Evolutionary conservation across 2,797 vertebrate genomes (phyloP), one percentile per base, ranked within the genome.

Genomic region (Labroides dimidiatus): DNA sequence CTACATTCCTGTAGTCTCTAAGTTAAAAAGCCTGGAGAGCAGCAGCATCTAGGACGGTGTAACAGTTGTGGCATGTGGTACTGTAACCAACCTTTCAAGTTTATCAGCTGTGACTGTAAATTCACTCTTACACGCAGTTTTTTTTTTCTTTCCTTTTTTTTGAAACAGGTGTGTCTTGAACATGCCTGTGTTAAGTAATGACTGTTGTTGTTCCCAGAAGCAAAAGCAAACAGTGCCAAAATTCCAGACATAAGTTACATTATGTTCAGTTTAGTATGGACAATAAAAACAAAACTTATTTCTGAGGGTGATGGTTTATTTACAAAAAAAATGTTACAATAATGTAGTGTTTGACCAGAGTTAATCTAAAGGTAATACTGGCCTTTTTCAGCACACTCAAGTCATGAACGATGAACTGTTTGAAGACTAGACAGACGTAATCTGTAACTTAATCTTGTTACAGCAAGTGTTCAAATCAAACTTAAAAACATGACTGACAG

Each of bases 281-380:
- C 17, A 64, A 43, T 20, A 20, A 63, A 59, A 1, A 33, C 6
- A 1, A n/a, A 70, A 49, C 42, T 50, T 2, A 12, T 30, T 64
- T 10, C 23, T 16, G 44, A 51, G 24, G 14, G 4, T 41, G 73
- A 72, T 52, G 64, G 53, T 90, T 89, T 88, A 92, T 91, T 86
- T 80, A 86, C 79, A 90, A 85, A 87, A 87, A 53, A 83, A 78
- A 85, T 72, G 82, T 84, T 57, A 87, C 58, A 86, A 81, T 66
- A 54, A 58, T 73, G 87, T 94, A 93, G 91, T 92, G 92, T 92
- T 61, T 77, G 64, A 85, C 69, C 75, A 69, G 53, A 75, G 59
- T 72, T 75, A 50, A 56, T 77, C 50, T 69, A 77, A 78, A 83
- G 16, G 72, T 85, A 86, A 85, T 64, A 82, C 84, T 87, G 77